Conservation (phyloP, 2,797 vertebrate genomes). For the Eurystomus glaucurus region DNA sequence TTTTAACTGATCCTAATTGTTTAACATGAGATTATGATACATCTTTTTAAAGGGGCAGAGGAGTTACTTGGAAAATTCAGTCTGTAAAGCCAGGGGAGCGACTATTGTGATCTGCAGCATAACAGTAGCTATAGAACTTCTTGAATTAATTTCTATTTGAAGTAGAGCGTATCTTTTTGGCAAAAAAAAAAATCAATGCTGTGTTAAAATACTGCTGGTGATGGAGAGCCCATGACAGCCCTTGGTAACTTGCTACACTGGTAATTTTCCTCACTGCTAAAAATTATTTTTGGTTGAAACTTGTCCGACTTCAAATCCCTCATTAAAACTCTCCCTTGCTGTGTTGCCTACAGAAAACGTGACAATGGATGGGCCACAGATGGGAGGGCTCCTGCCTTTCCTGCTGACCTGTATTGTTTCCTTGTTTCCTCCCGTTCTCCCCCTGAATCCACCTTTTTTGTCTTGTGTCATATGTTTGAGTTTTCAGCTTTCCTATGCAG, state of each 20-base stretch:
- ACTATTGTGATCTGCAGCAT: not conserved
- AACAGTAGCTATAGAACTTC: not conserved
- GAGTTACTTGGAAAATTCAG: not conserved
- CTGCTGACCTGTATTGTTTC: constrained; percentile 38
- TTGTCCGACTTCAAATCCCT: constrained; percentile 50
- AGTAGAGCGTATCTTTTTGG: not conserved
- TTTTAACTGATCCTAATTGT: not conserved
- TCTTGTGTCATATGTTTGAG: constrained; percentile 30
- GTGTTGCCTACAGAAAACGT: constrained; percentile 52
- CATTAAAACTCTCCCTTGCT: constrained; percentile 75
- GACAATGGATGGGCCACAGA: constrained; percentile 33
- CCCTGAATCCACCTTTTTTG: constrained; percentile 63
- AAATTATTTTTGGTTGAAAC: constrained; percentile 53
- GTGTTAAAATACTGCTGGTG: constrained; percentile 3
- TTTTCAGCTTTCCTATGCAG: constrained; percentile 47
- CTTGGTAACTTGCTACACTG: not conserved
- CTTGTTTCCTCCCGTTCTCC: constrained; percentile 41
- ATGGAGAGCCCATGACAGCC: not conserved
- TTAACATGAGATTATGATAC: not conserved
- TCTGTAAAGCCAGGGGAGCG: not conserved
- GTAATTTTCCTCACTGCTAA: constrained; percentile 29
- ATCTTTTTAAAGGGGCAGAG: not conserved
- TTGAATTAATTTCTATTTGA: constrained; percentile 14
- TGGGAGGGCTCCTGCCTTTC: constrained; percentile 51
- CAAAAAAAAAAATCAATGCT: not conserved